Evolutionary conservation across 2,888 invertebrate genomes (phyloP).

Genomic region (Microdon myrmicae): DNA sequence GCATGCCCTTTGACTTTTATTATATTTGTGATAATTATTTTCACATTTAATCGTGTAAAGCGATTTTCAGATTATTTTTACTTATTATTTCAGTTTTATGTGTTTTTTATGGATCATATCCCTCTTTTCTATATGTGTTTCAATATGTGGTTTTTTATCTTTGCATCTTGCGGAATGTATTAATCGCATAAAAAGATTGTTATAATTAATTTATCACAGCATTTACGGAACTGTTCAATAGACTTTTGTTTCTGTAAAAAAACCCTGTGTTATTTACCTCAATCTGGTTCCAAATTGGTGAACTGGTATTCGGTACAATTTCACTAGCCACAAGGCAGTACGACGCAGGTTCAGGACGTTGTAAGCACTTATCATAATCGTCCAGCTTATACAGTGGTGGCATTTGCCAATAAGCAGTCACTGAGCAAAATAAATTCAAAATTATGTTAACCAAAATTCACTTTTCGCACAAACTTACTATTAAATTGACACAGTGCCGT

Average conservation of each 20-base stretch:
- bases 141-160: too few relatives aligned
- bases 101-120: too few relatives aligned
- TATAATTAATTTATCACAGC: not conserved
- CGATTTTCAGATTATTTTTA: too few relatives aligned
- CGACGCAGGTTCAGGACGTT: conserved; percentile 41
- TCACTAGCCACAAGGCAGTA: conserved; percentile 61
- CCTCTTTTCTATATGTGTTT: too few relatives aligned
- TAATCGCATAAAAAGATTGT: not conserved
- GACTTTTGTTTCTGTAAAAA: not conserved
- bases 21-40: too few relatives aligned
- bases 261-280: conserved; percentile 34
- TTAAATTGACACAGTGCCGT: conserved; percentile 22
- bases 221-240: not conserved
- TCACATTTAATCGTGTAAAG: too few relatives aligned
- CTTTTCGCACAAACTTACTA: conserved; percentile 20
- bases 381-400: conserved; percentile 62
- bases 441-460: not conserved
- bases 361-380: conserved; percentile 63
- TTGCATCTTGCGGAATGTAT: too few relatives aligned
- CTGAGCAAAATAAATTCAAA: conserved; percentile 46
- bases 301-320: conserved; percentile 57
- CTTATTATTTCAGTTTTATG: too few relatives aligned
- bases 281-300: conserved; percentile 58
- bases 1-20: too few relatives aligned
- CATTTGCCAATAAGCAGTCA: conserved; percentile 65